Evolutionary conservation across 37 sponge, comb jelly and placozoan species (phyloP), one percentile per base, ranked within the genome.

Genomic region (Diacarnus erythraeanus): DNA sequence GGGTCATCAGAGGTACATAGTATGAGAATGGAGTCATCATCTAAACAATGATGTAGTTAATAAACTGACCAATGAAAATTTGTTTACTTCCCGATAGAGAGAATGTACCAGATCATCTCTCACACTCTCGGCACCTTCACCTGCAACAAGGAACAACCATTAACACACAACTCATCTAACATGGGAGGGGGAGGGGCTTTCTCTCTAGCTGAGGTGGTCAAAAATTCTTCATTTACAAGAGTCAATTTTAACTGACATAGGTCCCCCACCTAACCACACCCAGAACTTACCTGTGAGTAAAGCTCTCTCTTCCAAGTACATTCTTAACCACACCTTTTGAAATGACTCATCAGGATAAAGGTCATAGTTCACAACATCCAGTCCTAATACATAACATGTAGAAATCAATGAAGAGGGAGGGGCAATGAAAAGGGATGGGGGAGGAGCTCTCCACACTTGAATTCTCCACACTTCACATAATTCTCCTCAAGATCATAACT

Each of bases 11-110:
- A n/a, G n/a, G n/a, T n/a, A n/a, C n/a, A n/a, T n/a, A 25, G 10
- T 64, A 66, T 42, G n/a, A 65, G 5, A 42, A 20, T 31, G 8
- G 22, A 59, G 17, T 20, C 12, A 10, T 27, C 25, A 30, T 64
- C 9, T 64, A 23, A 9, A 9, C 27, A 23, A 9, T 64, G 10
- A n/a, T n/a, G n/a, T n/a, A n/a, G n/a, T n/a, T n/a, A n/a, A n/a
- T n/a, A 39, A 41, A 40, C 89, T 75, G 40, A 92, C 94, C 76
- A 89, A 78, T 51, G 88, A 75, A 89, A 88, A 94, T 63, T 77
- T 80, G 68, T 90, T 92, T 58, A 82, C 93, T 44, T 94, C 87
- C 38, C 42, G 72, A 64, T 88, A 97, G 42, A 94, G 36, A 22
- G 59, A n/a, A 8, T 80, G 41, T 17, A 64, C 72, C 26, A 69